phyloP scores from a whole-genome alignment of 2,888 invertebrate genomes.

The Leucophenga maculata region DNA sequence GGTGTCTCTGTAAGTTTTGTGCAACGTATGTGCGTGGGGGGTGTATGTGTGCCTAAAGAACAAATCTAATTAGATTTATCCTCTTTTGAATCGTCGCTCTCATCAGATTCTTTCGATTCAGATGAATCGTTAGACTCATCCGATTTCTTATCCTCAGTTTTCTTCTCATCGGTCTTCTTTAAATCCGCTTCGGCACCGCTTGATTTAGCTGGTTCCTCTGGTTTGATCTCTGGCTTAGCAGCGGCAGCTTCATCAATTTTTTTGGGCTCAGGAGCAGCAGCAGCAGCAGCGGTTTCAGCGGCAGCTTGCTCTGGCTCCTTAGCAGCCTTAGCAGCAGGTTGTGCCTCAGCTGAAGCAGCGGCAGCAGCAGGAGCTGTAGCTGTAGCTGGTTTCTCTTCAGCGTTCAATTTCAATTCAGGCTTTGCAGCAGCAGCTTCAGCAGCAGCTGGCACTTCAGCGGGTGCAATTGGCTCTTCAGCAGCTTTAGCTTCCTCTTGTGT shows the following conservation, averaged over 20 bases:
- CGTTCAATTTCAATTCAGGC: background rate
- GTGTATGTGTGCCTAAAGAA: slow-evolving; percentile 24
- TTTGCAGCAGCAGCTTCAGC: background rate
- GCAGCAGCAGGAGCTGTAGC: background rate
- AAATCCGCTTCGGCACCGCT: slow-evolving; percentile 14
- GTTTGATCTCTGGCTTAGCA: slow-evolving; percentile 44
- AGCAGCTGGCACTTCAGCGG: slow-evolving; percentile 26
- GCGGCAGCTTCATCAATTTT: slow-evolving; percentile 68
- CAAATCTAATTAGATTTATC: slow-evolving; percentile 51
- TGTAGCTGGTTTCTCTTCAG: background rate
- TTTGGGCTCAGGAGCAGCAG: slow-evolving; percentile 58
- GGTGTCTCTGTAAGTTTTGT: slow-evolving; percentile 30
- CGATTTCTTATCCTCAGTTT: slow-evolving; percentile 46
- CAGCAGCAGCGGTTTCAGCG: slow-evolving; percentile 54
- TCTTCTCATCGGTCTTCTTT: slow-evolving; percentile 33
- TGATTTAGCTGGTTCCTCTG: slow-evolving; percentile 13
- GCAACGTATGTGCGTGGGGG: slow-evolving; percentile 31
- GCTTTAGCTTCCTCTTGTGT: slow-evolving; percentile 37
- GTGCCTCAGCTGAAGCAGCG: background rate
- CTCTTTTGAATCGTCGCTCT: slow-evolving; percentile 65
- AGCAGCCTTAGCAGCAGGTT: background rate
- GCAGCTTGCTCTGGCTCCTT: slow-evolving; percentile 49
- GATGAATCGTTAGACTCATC: slow-evolving; percentile 59
- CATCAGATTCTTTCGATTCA: slow-evolving; percentile 64
- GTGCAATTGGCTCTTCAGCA: slow-evolving; percentile 33